Percentiles rank a stretch among this genome's conserved stretches.
Conservation (phyloP, 2,797 vertebrate genomes). For the Coilia nasus region DNA sequence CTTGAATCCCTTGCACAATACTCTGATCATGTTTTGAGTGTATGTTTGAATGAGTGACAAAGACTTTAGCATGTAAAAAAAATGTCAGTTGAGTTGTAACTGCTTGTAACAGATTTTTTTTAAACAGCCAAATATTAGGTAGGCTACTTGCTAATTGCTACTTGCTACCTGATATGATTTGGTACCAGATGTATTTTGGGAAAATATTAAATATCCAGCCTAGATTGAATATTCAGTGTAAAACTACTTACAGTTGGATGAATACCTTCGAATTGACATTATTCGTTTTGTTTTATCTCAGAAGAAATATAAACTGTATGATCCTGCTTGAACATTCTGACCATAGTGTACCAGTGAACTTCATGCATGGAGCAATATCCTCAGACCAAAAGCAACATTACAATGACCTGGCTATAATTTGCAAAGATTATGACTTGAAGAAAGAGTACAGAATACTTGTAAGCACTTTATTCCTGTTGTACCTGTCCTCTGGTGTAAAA, state of each 20-base stretch:
- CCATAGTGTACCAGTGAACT: slow-evolving; percentile 36
- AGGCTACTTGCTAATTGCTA: not conserved
- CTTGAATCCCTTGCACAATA: not conserved
- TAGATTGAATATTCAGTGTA: not conserved
- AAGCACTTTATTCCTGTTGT: slow-evolving; percentile 71
- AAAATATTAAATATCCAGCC: too few relatives aligned
- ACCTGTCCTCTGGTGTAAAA: slow-evolving; percentile 56
- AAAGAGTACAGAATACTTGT: slow-evolving; percentile 41
- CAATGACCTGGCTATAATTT: slow-evolving; percentile 42
- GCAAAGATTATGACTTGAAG: slow-evolving; percentile 28
- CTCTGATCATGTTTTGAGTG: not conserved
- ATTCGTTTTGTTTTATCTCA: slow-evolving; percentile 24
- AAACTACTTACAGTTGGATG: not conserved
- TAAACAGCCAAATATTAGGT: not conserved
- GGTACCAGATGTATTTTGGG: not conserved
- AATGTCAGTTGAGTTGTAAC: not conserved
- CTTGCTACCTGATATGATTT: not conserved
- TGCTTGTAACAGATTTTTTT: not conserved
- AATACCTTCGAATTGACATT: not conserved
- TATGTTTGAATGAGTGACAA: not conserved
- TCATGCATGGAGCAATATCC: slow-evolving; percentile 32
- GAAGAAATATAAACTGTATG: slow-evolving; percentile 36
- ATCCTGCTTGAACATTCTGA: slow-evolving; percentile 54
- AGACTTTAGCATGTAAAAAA: not conserved
- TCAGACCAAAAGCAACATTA: slow-evolving; percentile 32